Evolutionary conservation across 2,888 invertebrate species (phyloP), one percentile per base, ranked within the genome.

Genomic region (Cephus rjabovi): DNA sequence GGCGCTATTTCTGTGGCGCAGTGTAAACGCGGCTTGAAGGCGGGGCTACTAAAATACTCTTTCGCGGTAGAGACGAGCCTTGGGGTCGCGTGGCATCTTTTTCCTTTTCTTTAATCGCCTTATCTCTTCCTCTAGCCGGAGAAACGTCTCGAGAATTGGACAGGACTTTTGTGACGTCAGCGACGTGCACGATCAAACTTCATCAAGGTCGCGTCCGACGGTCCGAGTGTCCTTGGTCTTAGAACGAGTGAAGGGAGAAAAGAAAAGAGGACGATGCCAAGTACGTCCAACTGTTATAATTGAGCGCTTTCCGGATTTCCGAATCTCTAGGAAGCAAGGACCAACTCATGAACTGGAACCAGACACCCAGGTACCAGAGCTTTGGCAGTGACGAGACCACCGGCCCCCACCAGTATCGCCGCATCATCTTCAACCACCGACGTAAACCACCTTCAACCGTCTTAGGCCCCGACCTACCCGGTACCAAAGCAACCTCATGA

Each of bases 1-100:
- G 71, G 85, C 84, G 86, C 87, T 87, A 87, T 87, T 87, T 85
- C 86, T 85, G 87, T 85, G 83, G 80, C 83, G 81, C 83, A 78
- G 83, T 82, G 82, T 82, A 83, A 84, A 84, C 80, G 79, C 79
- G 80, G 81, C 40, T 69, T 75, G 85, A 86, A 85, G 81, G 80
- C 85, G 81, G 81, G 81, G 83, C 83, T 84, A 86, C 86, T 79
- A 84, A 86, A 87, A 87, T 86, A 86, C 84, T 85, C 82, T 83
- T 83, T 84, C 84, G 81, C 82, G 83, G 82, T 81, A 83, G 83
- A 81, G 82, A 71, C 71, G 71, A 34, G 71, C 31, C 33, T 71
- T 31, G 71, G 71, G 31, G 71, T 71, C 33, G 33, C 31, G 71
- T 31, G 71, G 34, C 33, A 34, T 31, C 71, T 71, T 34, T 9